Percentiles rank a stretch among this genome's conserved stretches.
These are phyloP conservation scores for Drosophila colorata DNA, from an alignment of 2,888 invertebrate species.

Conservation along the genomic window DNA sequence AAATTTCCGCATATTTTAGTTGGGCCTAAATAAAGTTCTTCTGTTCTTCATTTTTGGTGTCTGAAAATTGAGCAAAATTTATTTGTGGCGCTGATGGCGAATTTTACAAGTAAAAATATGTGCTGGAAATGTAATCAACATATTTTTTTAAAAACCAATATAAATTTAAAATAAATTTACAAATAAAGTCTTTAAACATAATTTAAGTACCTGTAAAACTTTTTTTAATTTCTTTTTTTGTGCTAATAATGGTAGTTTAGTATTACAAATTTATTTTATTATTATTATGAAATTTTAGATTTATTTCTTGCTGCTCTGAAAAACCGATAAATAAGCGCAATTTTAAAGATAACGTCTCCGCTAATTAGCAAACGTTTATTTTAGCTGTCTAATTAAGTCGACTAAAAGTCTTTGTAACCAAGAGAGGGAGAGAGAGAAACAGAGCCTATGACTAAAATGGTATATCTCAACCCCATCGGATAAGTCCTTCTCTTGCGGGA, in stretches of 20 bases:
- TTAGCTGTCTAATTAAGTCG: not conserved
- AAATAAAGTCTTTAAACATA: too few species aligned
- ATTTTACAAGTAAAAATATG: conserved; percentile 5
- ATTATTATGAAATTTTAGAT: too few species aligned
- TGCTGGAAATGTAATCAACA: too few species aligned
- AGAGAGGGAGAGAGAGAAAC: not conserved
- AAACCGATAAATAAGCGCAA: not conserved
- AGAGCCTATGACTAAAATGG: not conserved
- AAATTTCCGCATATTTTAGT: conserved; percentile 44
- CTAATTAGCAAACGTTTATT: not conserved
- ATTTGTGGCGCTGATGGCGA: conserved; percentile 10
- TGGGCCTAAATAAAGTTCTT: conserved; percentile 10
- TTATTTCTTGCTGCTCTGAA: too few species aligned
- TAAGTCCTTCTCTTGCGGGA: too few species aligned
- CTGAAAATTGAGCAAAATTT: not conserved
- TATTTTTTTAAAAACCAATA: too few species aligned
- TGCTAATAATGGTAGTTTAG: too few species aligned
- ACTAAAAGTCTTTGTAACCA: not conserved
- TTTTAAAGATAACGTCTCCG: not conserved
- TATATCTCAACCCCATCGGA: not conserved
- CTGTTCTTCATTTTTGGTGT: conserved; percentile 3
- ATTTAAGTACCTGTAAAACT: too few species aligned
- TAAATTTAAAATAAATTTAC: too few species aligned
- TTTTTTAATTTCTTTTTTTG: too few species aligned
- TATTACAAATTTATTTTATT: too few species aligned